Evolutionary conservation across 2,797 vertebrate genomes (phyloP), one percentile per base, ranked within the genome.

Genomic region (Sebastes iracundus): DNA sequence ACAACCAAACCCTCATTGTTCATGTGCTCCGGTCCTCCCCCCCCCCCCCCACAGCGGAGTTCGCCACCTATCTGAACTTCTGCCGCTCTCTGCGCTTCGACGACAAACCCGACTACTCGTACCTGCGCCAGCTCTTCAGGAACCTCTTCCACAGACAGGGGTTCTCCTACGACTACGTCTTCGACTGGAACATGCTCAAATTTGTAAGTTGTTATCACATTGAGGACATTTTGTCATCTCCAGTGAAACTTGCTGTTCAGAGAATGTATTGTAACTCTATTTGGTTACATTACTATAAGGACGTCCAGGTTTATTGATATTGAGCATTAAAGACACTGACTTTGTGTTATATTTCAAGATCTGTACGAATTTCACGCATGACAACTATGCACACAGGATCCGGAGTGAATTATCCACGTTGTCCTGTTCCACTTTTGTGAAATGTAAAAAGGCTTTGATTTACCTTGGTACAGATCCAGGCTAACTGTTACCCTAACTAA

Each of bases 101-200:
- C 14, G 98, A 99, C 93, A 99, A 99, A 86, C 98, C 98, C 0
- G 98, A 99, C 94, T 99, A 99, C 93, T 99, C 98, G 0, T 99
- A 99, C 88, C 95, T 99, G 83, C 94, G 98, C 65, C 98, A 99
- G 86, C 96, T 99, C 70, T 99, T 99, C 96, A 95, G 98, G 88
- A 99, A 99, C 90, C 96, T 99, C 28, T 99, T 99, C 94, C 98
- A 99, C 91, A 92, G 98, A 81, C 98, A 99, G 91, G 98, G 98
- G 74, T 99, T 99, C 95, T 99, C 98, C 61, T 99, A 99, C 4
- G 98, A 99, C 94, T 99, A 99, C 4, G 98, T 99, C 71, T 99
- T 99, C 69, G 98, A 99, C 95, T 99, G 98, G 98, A 99, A 99
- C 93, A 99, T 99, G 98, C 96, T 99, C 69, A 99, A 99, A 87